Evolutionary conservation across 2,888 invertebrate genomes (phyloP).

Genomic region (Scaptomyza flava): DNA sequence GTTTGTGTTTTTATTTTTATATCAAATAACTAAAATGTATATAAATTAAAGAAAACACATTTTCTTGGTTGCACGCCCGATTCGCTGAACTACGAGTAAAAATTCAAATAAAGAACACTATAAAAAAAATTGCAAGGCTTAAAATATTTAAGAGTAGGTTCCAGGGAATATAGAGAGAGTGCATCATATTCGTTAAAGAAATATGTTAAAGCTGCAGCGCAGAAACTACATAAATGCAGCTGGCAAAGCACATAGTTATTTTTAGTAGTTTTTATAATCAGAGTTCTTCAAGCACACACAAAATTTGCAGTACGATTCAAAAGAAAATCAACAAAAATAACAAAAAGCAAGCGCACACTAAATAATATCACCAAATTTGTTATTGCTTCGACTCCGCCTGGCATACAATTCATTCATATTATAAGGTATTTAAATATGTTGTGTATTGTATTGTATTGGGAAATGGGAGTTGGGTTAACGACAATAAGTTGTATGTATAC

Average conservation of each 20-base stretch:
- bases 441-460: slow-evolving; percentile 23
- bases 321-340: slow-evolving; percentile 20
- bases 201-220: slow-evolving; percentile 44
- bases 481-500: slow-evolving; percentile 35
- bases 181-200: slow-evolving; percentile 32
- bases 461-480: slow-evolving; percentile 32
- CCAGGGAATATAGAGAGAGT: slow-evolving; percentile 23
- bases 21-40: slow-evolving; percentile 62
- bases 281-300: slow-evolving; percentile 42
- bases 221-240: slow-evolving; percentile 61
- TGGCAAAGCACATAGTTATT: slow-evolving; percentile 56
- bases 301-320: slow-evolving; percentile 23
- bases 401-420: slow-evolving; percentile 32
- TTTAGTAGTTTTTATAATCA: slow-evolving; percentile 12
- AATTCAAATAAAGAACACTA: slow-evolving; percentile 67
- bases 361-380: slow-evolving; percentile 75
- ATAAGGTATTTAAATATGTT: slow-evolving; percentile 38
- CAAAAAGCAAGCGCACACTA: slow-evolving; percentile 65
- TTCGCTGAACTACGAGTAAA: slow-evolving; percentile 36
- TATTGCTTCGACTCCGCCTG: slow-evolving; percentile 39
- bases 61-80: slow-evolving; percentile 61
- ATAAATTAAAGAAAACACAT: slow-evolving; percentile 57
- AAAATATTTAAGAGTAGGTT: slow-evolving; percentile 41
- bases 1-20: slow-evolving; percentile 28
- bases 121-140: slow-evolving; percentile 61